phyloP scores from a whole-genome alignment of 2,113 vertebrate species.

The Clarias magur region DNA sequence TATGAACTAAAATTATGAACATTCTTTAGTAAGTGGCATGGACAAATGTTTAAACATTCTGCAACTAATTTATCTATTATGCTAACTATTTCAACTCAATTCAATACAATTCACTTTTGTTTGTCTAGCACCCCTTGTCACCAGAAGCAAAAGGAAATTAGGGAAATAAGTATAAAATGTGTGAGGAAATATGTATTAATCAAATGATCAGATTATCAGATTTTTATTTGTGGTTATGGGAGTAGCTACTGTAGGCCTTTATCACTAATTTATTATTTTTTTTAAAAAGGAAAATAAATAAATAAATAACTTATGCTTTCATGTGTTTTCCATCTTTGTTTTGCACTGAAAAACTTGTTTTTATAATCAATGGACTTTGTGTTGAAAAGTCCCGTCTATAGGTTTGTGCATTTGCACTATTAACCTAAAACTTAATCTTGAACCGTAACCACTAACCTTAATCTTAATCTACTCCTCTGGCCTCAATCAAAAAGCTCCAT shows the following conservation, averaged over 20 bases:
- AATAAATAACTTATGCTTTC: neutral
- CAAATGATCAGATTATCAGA: too few species aligned
- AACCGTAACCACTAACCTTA: neutral
- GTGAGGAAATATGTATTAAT: too few species aligned
- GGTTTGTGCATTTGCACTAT: neutral
- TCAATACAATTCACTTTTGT: too few species aligned
- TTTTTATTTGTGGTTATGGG: too few species aligned
- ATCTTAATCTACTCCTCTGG: neutral
- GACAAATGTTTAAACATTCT: neutral
- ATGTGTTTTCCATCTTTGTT: neutral
- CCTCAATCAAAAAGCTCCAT: neutral
- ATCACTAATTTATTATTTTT: too few species aligned
- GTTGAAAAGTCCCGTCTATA: neutral
- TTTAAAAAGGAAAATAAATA: neutral
- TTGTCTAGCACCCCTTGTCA: too few species aligned
- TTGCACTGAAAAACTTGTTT: neutral
- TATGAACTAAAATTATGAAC: neutral
- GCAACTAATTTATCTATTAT: neutral
- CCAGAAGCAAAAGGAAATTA: too few species aligned
- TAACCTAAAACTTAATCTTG: neutral
- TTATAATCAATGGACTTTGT: neutral
- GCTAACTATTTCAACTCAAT: too few species aligned
- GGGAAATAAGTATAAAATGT: too few species aligned
- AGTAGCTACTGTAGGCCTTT: too few species aligned
- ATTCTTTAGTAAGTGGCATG: neutral